A percentile compares a stretch with the other conserved stretches of the same genome.
phyloP scores from a whole-genome alignment of 2,113 vertebrate genomes.

The Oncorhynchus kisutch region DNA sequence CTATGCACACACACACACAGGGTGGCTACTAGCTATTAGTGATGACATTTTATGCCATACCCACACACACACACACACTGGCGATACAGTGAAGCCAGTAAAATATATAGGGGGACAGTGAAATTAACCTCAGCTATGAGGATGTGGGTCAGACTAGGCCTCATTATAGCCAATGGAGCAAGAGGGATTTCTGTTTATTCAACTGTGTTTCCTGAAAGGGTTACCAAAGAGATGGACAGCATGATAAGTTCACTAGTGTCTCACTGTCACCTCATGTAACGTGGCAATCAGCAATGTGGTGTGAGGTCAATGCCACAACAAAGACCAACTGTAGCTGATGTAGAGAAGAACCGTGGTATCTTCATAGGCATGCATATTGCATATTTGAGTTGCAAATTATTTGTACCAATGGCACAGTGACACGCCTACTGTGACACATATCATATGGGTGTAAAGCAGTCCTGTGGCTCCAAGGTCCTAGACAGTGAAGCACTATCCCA shows the following conservation, averaged over 20 bases:
- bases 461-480: not conserved
- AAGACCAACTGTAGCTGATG: too few species aligned
- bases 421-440: too few species aligned
- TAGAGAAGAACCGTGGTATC: too few species aligned
- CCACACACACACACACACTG: not conserved
- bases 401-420: too few species aligned
- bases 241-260: too few species aligned
- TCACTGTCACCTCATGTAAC: too few species aligned
- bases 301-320: too few species aligned
- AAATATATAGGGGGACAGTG: not conserved
- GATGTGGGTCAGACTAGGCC: not conserved
- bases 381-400: too few species aligned
- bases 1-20: not conserved
- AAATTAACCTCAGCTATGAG: not conserved
- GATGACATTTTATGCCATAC: not conserved
- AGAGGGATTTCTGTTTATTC: not conserved
- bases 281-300: too few species aligned
- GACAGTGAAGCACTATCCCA: not conserved
- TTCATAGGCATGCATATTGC: too few species aligned
- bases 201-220: not conserved
- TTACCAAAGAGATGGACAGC: too few species aligned
- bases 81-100: not conserved
- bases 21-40: not conserved
- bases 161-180: not conserved
- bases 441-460: not conserved